These are phyloP conservation scores for Hepsetus odoe DNA, from an alignment of 2,113 vertebrate species.

Conservation along the genomic window DNA sequence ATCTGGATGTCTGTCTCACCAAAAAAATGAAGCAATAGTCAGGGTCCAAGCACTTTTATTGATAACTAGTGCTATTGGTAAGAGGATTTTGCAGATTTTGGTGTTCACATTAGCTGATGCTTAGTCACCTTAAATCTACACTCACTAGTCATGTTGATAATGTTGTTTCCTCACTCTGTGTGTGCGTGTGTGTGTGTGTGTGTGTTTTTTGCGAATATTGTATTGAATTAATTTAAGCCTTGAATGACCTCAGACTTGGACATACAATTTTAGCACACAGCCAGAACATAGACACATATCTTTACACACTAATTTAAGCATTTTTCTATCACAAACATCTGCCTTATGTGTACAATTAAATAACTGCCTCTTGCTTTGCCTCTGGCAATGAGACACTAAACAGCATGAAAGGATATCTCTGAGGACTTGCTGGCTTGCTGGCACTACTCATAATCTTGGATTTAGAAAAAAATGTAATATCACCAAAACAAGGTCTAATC, in stretches of 20 bases:
- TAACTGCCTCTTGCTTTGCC: background rate
- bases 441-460: background rate
- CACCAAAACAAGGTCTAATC: too few species aligned
- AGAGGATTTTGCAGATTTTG: background rate
- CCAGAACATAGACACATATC: background rate
- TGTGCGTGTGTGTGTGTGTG: too few species aligned
- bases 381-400: background rate
- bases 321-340: background rate
- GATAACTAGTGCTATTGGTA: background rate
- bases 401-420: background rate
- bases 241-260: too few species aligned
- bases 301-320: background rate
- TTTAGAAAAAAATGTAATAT: background rate
- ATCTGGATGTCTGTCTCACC: conserved; percentile 39
- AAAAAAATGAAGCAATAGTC: background rate
- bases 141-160: too few species aligned
- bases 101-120: too few species aligned
- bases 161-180: too few species aligned
- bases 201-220: too few species aligned
- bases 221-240: too few species aligned
- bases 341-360: background rate
- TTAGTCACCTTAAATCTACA: too few species aligned
- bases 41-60: background rate
- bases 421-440: background rate
- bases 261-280: too few species aligned